Evolutionary conservation across 1,140 invertebrate genomes (phyloP), one percentile per base, ranked within the genome.

Genomic region (Aricia agestis): DNA sequence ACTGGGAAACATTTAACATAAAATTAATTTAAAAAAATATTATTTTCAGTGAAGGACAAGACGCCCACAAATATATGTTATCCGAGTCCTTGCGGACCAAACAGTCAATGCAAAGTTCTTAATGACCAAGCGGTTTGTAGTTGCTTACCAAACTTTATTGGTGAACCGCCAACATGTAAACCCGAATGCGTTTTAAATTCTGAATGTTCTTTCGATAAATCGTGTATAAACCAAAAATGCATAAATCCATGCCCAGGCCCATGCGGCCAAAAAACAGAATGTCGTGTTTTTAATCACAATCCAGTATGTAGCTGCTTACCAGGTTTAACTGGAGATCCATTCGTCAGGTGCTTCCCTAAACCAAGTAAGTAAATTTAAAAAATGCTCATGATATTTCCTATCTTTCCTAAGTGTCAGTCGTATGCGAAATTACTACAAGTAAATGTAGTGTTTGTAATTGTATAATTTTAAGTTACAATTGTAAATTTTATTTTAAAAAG

Each of bases 161-260:
- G 94, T 7, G 90, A 93, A 81, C 94, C 94, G 19, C 94, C 94
- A 45, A 90, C 92, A 68, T 95, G 94, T 78, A 92, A 92, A 85
- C 94, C 94, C 10, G 94, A 95, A 87, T 95, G 94, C 84, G 84
- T 93, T 3, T 84, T 93, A 69, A 94, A 93, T 80, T 93, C 93
- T 4, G 94, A 95, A 75, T 95, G 95, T 81, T 71, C 92, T n/a
- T 84, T 91, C 42, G 90, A 92, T 66, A 92, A 92, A 81, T 92
- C 94, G 19, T 95, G 95, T 78, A 82, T 94, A 31, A 95, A 95
- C 78, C 92, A 94, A 79, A 94, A 93, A 82, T 96, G 95, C 81
- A 81, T 91, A 68, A 94, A 95, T 86, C 95, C 95, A 42, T 96
- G 95, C 78, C 89, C 92, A 7, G 93, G 93, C 6, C 93, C 94